Evolutionary conservation across 2,797 vertebrate genomes (phyloP).

Genomic region (Iguana delicatissima): DNA sequence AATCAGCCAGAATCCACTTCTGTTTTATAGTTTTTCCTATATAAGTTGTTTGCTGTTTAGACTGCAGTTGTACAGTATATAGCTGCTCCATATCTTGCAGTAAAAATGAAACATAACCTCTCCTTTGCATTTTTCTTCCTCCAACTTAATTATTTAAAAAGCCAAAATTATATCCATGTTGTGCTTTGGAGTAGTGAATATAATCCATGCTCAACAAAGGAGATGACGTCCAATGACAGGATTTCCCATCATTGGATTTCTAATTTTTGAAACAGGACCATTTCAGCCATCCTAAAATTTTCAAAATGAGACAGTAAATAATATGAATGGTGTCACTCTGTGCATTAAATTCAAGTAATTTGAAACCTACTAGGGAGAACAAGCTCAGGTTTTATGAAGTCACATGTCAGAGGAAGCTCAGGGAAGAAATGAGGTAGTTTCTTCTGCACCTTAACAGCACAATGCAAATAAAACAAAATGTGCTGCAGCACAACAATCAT

Average conservation of each 20-base stretch:
- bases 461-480: not conserved
- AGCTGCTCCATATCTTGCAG: not conserved
- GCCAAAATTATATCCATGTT: not conserved
- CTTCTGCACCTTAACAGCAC: slow-evolving; percentile 40
- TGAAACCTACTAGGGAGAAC: slow-evolving; percentile 35
- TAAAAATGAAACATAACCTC: not conserved
- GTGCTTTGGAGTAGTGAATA: not conserved
- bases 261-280: not conserved
- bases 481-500: not conserved
- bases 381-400: slow-evolving; percentile 47
- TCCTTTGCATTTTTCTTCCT: not conserved
- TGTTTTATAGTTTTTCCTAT: too few relatives aligned
- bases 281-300: not conserved
- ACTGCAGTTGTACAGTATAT: not conserved
- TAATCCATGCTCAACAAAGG: slow-evolving; percentile 10
- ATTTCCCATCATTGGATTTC: not conserved
- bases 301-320: not conserved
- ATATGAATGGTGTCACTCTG: not conserved
- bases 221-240: not conserved
- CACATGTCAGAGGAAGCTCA: slow-evolving; percentile 30
- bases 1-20: not conserved
- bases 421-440: slow-evolving; percentile 34
- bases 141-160: not conserved
- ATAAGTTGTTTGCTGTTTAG: too few relatives aligned
- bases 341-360: slow-evolving; percentile 42